Evolutionary conservation across 2,113 vertebrate genomes (phyloP).

Genomic region (Porphyrio hochstetteri): DNA sequence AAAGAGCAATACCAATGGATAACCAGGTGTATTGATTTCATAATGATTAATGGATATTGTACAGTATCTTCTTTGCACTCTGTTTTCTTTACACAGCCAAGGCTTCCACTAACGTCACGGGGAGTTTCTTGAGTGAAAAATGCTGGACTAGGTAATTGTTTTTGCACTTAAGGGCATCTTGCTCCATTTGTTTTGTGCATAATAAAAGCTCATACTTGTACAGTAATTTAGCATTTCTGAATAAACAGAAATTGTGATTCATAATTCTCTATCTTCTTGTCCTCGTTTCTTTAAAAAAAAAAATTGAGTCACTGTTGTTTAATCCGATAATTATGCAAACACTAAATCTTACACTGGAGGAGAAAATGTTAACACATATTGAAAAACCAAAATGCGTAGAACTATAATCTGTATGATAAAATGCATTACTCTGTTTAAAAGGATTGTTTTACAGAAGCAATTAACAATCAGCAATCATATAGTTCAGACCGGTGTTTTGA

Average conservation of each 20-base stretch:
- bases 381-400: slow-evolving; percentile 75
- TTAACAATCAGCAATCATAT: slow-evolving; percentile 84
- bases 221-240: slow-evolving; percentile 56
- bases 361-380: slow-evolving; percentile 82
- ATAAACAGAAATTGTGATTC: slow-evolving; percentile 67
- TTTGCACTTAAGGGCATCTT: slow-evolving; percentile 50
- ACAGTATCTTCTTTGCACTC: slow-evolving; percentile 37
- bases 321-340: slow-evolving; percentile 81
- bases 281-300: slow-evolving; percentile 52
- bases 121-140: slow-evolving; percentile 69
- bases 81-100: slow-evolving; percentile 51
- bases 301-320: slow-evolving; percentile 77
- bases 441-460: slow-evolving; percentile 84
- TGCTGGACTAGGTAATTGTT: slow-evolving; percentile 30
- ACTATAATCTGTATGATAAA: slow-evolving; percentile 85
- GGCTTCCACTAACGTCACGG: slow-evolving; percentile 37
- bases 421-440: slow-evolving; percentile 83
- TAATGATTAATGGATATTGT: slow-evolving; percentile 61
- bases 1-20: slow-evolving; percentile 43
- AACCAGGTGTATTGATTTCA: slow-evolving; percentile 61
- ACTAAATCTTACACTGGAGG: slow-evolving; percentile 77
- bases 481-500: slow-evolving; percentile 93
- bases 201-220: slow-evolving; percentile 47
- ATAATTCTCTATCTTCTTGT: slow-evolving; percentile 62
- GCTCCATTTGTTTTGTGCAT: slow-evolving; percentile 36